Conservation (phyloP, 2,113 vertebrate genomes). For the Pteropus alecto region DNA sequence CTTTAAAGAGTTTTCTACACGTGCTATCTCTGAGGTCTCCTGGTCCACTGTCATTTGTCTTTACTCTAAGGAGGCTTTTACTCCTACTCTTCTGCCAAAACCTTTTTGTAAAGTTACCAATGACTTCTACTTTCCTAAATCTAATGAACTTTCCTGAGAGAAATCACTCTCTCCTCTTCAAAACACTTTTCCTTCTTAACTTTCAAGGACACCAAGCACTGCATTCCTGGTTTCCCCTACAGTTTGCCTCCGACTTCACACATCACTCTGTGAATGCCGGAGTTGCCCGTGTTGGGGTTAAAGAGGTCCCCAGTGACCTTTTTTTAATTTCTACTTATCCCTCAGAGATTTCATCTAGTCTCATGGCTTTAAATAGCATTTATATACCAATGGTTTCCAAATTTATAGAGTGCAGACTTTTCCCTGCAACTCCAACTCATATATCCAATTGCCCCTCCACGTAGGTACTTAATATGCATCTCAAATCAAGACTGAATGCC, state of each 20-base stretch:
- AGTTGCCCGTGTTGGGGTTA: not conserved
- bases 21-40: not conserved
- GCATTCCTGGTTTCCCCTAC: not conserved
- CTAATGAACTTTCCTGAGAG: not conserved
- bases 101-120: not conserved
- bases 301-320: not conserved
- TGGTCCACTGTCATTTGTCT: not conserved
- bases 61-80: not conserved
- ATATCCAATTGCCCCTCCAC: not conserved
- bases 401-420: not conserved
- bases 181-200: not conserved
- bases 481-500: not conserved
- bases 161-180: not conserved
- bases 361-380: not conserved
- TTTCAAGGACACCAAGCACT: not conserved
- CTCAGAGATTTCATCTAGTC: not conserved
- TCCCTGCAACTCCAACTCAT: not conserved
- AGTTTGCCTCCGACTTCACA: not conserved
- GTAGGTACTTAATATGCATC: not conserved
- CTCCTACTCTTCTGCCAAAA: not conserved
- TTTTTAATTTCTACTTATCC: not conserved
- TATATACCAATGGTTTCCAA: not conserved
- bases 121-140: not conserved
- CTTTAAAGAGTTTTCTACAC: not conserved
- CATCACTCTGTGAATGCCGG: not conserved